phyloP scores from a whole-genome alignment of 1,140 invertebrate genomes.

The Drosophila nigromelanica region DNA sequence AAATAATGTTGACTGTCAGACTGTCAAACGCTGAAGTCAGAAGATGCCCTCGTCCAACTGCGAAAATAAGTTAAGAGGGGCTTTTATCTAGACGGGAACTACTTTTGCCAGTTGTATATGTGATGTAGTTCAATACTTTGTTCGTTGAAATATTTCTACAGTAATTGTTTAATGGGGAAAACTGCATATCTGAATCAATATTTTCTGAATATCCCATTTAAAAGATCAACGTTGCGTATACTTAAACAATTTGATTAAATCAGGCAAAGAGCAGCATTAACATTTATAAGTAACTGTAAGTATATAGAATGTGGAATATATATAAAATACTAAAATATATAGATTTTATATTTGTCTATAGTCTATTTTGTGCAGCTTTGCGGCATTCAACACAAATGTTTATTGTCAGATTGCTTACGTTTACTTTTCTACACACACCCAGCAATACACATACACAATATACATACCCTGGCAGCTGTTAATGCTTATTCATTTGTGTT shows the following conservation, averaged over 20 bases:
- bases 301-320: no score
- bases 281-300: no score
- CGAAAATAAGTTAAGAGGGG: not conserved
- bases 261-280: not conserved
- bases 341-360: not conserved
- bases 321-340: not conserved
- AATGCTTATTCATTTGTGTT: conserved; percentile 65
- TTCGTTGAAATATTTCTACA: no score
- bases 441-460: conserved; percentile 15
- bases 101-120: no score
- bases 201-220: no score
- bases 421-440: conserved; percentile 2
- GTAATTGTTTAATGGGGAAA: no score
- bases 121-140: no score
- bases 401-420: conserved; percentile 52
- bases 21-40: not conserved
- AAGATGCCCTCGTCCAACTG: not conserved
- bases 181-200: no score
- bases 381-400: conserved; percentile 38
- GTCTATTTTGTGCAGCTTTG: conserved; percentile 47
- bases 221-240: no score
- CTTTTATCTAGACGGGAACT: no score
- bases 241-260: no score
- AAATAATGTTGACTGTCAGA: conserved; percentile 3
- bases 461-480: conserved; percentile 49